phyloP scores from a whole-genome alignment of 2,888 invertebrate species.

The Pterostichus madidus region DNA sequence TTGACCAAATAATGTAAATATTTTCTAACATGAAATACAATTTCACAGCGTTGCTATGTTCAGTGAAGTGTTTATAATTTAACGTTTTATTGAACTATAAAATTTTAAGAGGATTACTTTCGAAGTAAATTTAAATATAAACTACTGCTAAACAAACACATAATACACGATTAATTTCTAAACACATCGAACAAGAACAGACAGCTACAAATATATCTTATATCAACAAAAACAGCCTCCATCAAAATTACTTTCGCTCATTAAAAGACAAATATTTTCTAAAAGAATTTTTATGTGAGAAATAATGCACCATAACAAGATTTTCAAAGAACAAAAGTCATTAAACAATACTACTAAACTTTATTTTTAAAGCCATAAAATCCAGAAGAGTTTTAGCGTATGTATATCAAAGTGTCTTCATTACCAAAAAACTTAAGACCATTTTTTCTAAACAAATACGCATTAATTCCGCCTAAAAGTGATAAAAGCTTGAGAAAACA shows the following conservation, averaged over 20 bases:
- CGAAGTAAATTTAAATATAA: conserved; percentile 3
- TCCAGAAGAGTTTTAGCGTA: neutral
- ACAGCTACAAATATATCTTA: too few relatives aligned
- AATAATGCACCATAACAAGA: conserved; percentile 3
- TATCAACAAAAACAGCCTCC: too few relatives aligned
- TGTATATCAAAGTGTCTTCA: conserved; percentile 16
- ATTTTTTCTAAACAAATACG: conserved; percentile 12
- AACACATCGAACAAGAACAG: too few relatives aligned
- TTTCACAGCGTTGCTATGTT: neutral
- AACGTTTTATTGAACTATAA: conserved; percentile 3
- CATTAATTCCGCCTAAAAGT: conserved; percentile 18
- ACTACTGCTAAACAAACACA: neutral
- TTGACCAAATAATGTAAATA: too few relatives aligned
- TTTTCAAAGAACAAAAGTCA: conserved; percentile 26
- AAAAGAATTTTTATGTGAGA: conserved; percentile 7
- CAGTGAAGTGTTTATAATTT: conserved; percentile 28
- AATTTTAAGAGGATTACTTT: neutral
- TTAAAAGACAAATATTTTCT: neutral
- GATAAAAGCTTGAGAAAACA: conserved; percentile 24
- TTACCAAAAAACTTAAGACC: neutral
- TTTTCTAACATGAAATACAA: too few relatives aligned
- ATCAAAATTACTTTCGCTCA: neutral
- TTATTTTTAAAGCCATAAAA: conserved; percentile 29
- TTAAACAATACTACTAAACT: conserved; percentile 3
- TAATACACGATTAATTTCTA: too few relatives aligned